These are phyloP conservation scores for Syritta pipiens DNA, from an alignment of 2,888 invertebrate species.

Conservation along the genomic window DNA sequence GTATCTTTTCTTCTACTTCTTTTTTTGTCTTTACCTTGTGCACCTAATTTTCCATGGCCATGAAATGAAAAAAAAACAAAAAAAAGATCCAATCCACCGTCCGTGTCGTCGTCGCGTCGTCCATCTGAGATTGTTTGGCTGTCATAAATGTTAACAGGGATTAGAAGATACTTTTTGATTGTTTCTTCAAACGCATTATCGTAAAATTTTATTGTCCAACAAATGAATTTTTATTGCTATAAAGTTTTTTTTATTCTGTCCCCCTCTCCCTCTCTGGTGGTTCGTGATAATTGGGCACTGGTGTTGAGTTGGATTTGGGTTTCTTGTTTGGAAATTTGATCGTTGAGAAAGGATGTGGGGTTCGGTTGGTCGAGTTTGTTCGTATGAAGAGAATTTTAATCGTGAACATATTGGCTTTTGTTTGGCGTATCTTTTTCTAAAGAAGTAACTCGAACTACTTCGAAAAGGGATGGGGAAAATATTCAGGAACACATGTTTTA, in stretches of 20 bases:
- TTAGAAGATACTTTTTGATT: constrained; percentile 39
- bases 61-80: not conserved
- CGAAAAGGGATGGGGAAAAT: too few relatives aligned
- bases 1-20: not conserved
- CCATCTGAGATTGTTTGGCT: constrained; percentile 7
- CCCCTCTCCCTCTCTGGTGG: constrained; percentile 15
- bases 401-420: too few relatives aligned
- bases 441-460: too few relatives aligned
- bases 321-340: not conserved
- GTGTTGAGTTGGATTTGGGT: not conserved
- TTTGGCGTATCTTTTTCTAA: too few relatives aligned
- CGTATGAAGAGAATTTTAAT: too few relatives aligned
- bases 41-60: constrained; percentile 16
- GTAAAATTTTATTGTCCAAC: constrained; percentile 52
- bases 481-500: too few relatives aligned
- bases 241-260: constrained; percentile 12
- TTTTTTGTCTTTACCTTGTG: not conserved
- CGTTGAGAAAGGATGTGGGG: not conserved
- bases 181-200: constrained; percentile 62
- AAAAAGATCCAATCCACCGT: too few relatives aligned
- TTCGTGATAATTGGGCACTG: constrained; percentile 16
- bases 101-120: too few relatives aligned
- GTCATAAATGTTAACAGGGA: constrained; percentile 34
- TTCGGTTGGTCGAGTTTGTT: too few relatives aligned
- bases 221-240: constrained; percentile 51